Base-by-base conservation (phyloP, 2,888 invertebrate genomes). In the Diaphora mendica region DNA sequence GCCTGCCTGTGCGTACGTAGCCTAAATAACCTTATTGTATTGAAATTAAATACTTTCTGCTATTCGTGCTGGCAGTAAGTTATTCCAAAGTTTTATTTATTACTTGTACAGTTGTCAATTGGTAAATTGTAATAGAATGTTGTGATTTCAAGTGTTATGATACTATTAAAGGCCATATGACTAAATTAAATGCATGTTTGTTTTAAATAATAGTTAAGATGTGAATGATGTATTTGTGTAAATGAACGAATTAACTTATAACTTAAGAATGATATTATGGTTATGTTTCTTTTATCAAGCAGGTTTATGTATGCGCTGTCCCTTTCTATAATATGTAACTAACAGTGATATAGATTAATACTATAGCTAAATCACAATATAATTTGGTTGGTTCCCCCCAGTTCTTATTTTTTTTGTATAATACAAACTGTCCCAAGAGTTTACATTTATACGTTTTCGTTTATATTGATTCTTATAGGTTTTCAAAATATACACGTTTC, bases 51-150 rank as follows among this genome's bases (percentile, higher is more conserved):
- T 17, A 15, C 62, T 62, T 62, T 17, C 15, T 30, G 30, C 7
- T 30, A 30, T 62, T 33, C 2, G 20, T 35, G 35, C 30, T 20
- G 30, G 20, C 20, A 20, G 17, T 48, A 7, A 48, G 48, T 48
- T 7, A 48, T 9, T 64, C 9, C 0, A 35, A 35, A 35, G 15
- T 42, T 70, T 68, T 68, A 39, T 55, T 64, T 64, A 68, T 68
- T 73, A 68, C 23, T 68, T 68, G 48, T 72, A 72, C 68, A 72
- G 68, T 30, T 64, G 26, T 26, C 55, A 65, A 51, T 71, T 26
- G n/a, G n/a, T 65, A 71, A 26, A 55, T 55, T 65, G 20, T 51
- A 23, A 0, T 59, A 35, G 35, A 64, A 64, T 39, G 2, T 65
- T n/a, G 39, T 65, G 39, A 39, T 65, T 30, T 17, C 11, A 3